Percentiles rank a stretch among this genome's conserved stretches.
Evolutionary conservation across 2,797 vertebrate genomes (phyloP).

Genomic region (Tamandua tetradactyla): DNA sequence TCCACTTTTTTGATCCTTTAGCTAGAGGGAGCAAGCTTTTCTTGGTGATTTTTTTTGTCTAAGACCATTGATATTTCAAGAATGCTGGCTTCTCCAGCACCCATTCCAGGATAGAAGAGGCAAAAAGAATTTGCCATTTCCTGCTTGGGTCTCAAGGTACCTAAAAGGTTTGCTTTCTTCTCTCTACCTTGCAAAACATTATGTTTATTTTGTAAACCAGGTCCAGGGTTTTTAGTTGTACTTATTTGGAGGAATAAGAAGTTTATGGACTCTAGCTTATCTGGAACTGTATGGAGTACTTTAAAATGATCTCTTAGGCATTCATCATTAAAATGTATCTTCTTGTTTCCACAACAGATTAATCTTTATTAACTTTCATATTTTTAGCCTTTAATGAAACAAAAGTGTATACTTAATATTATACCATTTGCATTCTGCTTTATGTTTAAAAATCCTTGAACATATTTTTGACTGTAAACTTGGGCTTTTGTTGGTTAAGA

Average conservation of each 20-base stretch:
- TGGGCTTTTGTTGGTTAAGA: neutral
- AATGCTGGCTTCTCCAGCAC: neutral
- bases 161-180: neutral
- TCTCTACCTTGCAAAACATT: neutral
- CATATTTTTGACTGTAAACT: neutral
- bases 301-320: neutral
- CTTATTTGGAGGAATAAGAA: neutral
- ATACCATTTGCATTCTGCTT: neutral
- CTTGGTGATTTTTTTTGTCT: neutral
- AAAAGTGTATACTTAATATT: neutral
- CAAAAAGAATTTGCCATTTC: neutral
- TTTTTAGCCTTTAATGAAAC: neutral
- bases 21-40: neutral
- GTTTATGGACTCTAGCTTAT: neutral
- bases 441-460: neutral
- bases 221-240: neutral
- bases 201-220: neutral
- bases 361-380: neutral
- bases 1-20: neutral
- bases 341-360: neutral
- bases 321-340: neutral
- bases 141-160: neutral
- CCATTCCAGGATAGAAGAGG: neutral
- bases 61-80: neutral
- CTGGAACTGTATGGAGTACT: neutral